Percentiles rank a stretch among this genome's conserved stretches.
These are phyloP conservation scores for Brachyalestes nurse DNA, from an alignment of 2,797 vertebrate genomes.

Conservation along the genomic window DNA sequence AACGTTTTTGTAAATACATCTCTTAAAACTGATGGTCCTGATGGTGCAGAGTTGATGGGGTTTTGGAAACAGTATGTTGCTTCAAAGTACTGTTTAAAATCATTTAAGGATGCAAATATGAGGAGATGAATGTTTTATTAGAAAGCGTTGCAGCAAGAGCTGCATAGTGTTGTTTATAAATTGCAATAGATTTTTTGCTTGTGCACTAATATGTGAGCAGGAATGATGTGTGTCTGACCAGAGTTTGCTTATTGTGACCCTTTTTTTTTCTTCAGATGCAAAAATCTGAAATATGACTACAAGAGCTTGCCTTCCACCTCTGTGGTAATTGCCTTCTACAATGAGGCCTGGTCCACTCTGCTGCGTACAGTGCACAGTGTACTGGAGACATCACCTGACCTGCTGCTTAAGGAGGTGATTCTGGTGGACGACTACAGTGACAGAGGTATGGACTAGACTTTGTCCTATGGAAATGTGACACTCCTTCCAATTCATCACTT, in stretches of 20 bases:
- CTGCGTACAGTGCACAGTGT: constrained; percentile 90
- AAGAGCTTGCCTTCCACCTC: constrained; percentile 81
- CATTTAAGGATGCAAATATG: neutral
- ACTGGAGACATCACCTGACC: constrained; percentile 93
- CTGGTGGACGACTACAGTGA: constrained; percentile 98
- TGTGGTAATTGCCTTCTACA: constrained; percentile 89
- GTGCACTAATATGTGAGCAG: neutral
- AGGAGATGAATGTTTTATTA: neutral
- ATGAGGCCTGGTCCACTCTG: constrained; percentile 90
- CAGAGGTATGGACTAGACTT: constrained; percentile 77
- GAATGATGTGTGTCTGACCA: neutral
- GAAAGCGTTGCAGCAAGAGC: no score
- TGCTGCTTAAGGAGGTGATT: constrained; percentile 90
- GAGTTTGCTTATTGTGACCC: neutral
- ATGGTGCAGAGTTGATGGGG: no score
- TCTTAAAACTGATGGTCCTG: no score
- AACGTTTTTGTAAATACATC: no score
- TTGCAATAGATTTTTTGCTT: neutral
- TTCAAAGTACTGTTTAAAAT: neutral
- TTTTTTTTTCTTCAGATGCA: constrained; percentile 80
- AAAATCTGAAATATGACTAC: constrained; percentile 82
- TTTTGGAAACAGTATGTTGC: neutral
- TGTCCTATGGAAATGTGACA: neutral
- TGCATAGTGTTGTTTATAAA: neutral
- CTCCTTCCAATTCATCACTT: neutral